A percentile compares a stretch with the other conserved stretches of the same genome.
Conservation (phyloP, 2,888 invertebrate genomes). For the Trichopria drosophilae region DNA sequence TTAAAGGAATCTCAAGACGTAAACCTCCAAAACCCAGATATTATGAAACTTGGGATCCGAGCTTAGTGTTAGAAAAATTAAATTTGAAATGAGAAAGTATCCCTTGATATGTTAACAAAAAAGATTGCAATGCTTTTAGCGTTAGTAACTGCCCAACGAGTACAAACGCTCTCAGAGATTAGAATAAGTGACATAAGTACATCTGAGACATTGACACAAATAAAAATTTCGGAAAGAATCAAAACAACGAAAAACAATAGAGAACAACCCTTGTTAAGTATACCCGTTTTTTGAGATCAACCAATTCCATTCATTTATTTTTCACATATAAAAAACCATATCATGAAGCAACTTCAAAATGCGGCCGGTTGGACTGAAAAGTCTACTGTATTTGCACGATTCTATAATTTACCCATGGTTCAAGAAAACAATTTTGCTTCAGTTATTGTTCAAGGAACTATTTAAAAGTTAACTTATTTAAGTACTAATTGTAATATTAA, state of each 20-base stretch:
- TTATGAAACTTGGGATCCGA: conserved; percentile 41
- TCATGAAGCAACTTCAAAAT: conserved; percentile 20
- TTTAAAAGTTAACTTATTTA: too few species aligned
- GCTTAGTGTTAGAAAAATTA: background rate
- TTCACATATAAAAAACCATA: conserved; percentile 33
- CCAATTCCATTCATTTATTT: conserved; percentile 18
- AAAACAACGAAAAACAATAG: conserved; percentile 2
- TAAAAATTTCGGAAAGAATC: background rate
- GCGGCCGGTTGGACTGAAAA: background rate
- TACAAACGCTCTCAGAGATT: conserved; percentile 23
- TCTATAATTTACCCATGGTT: background rate
- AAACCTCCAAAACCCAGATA: conserved; percentile 34
- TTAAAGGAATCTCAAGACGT: conserved; percentile 12
- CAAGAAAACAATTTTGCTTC: background rate
- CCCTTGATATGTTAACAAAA: conserved; percentile 12
- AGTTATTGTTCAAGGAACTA: too few species aligned
- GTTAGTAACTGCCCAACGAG: conserved; percentile 19
- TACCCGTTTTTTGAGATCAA: conserved; percentile 28
- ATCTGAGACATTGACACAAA: background rate
- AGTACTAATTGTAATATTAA: too few species aligned
- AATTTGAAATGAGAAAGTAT: background rate
- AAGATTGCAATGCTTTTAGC: conserved; percentile 38
- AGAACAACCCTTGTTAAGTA: conserved; percentile 22
- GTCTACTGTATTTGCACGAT: background rate
- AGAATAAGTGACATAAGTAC: conserved; percentile 11